Percentiles rank a stretch among this genome's conserved stretches.
Conservation (phyloP, 2,888 invertebrate species). For the Odontomyia ornata region DNA sequence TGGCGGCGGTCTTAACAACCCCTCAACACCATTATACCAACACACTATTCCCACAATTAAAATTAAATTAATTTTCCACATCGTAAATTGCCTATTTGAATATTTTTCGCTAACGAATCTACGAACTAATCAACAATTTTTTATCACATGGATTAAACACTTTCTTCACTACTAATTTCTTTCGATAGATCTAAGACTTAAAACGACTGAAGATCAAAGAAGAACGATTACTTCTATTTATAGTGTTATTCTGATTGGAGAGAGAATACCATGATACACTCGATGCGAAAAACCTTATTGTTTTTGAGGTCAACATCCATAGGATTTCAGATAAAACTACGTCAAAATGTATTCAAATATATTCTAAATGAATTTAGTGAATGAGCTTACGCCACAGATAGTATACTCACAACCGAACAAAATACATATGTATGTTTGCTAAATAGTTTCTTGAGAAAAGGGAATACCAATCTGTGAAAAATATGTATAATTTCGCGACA, state of each 20-base stretch:
- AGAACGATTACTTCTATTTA: slow-evolving; percentile 6
- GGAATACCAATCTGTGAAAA: too few relatives aligned
- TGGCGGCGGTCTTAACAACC: slow-evolving; percentile 21
- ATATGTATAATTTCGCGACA: too few relatives aligned
- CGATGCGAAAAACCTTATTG: background rate
- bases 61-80: background rate
- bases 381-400: too few relatives aligned
- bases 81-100: background rate
- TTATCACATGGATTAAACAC: background rate
- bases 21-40: background rate
- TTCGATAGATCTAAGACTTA: background rate
- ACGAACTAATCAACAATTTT: background rate
- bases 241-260: slow-evolving; percentile 5
- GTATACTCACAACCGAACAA: too few relatives aligned
- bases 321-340: background rate
- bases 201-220: slow-evolving; percentile 12
- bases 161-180: background rate
- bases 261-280: too few relatives aligned
- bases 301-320: background rate
- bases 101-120: background rate
- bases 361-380: background rate
- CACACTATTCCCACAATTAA: background rate
- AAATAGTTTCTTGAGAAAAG: too few relatives aligned
- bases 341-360: background rate
- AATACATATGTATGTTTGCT: too few relatives aligned